Evolutionary conservation across 2,113 vertebrate species (phyloP).

Genomic region (Lophochroa leadbeateri): DNA sequence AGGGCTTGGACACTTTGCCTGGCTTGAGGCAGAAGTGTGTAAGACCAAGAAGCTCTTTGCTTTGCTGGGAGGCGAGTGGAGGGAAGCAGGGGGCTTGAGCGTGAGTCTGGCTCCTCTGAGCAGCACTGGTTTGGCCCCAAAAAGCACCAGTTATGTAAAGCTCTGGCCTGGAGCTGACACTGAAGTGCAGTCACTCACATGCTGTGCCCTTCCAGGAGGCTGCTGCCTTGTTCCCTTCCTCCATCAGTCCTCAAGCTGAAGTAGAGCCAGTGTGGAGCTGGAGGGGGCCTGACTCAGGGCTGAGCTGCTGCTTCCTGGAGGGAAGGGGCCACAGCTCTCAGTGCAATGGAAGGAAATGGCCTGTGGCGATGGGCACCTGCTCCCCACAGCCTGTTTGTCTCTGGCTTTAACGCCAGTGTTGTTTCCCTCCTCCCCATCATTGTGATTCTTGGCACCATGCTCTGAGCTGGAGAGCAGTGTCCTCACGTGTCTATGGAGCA

Average conservation of each 20-base stretch:
- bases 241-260: not conserved
- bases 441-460: conserved; percentile 35
- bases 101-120: not conserved
- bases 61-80: not conserved
- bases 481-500: not conserved
- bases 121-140: not conserved
- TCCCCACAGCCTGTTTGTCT: conserved; percentile 34
- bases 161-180: not conserved
- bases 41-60: not conserved
- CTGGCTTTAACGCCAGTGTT: not conserved
- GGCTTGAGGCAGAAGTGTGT: not conserved
- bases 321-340: conserved; percentile 22
- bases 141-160: not conserved
- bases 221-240: not conserved
- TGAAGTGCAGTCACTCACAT: not conserved
- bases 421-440: not conserved
- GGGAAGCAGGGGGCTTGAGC: not conserved
- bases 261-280: not conserved
- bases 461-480: not conserved
- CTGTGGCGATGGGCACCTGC: conserved; percentile 30
- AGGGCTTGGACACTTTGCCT: not conserved
- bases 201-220: not conserved
- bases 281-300: not conserved
- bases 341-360: conserved; percentile 66
- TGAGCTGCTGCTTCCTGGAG: not conserved